These are phyloP conservation scores for Lepus europaeus DNA, from an alignment of 2,113 vertebrate species.

Conservation along the genomic window DNA sequence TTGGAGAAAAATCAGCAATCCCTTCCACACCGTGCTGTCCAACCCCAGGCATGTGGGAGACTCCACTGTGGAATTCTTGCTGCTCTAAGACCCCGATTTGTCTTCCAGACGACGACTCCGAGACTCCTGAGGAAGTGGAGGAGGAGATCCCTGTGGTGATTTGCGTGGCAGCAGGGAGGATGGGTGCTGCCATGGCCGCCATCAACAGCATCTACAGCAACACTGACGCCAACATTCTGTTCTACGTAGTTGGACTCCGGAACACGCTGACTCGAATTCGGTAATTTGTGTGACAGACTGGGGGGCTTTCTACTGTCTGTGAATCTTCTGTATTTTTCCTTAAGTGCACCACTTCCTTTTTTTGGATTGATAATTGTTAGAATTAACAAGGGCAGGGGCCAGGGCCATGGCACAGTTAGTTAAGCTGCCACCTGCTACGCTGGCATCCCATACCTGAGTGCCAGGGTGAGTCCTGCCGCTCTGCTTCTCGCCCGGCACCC, in stretches of 20 bases:
- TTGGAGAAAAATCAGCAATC: not conserved
- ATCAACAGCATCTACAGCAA: conserved; percentile 97
- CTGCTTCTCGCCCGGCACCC: too few species aligned
- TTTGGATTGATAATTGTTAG: not conserved
- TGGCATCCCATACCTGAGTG: too few species aligned
- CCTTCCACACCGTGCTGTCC: not conserved
- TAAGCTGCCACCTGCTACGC: too few species aligned
- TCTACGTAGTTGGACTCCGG: conserved; percentile 95
- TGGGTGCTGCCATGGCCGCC: conserved; percentile 94
- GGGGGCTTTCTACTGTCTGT: not conserved
- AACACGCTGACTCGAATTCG: conserved; percentile 91
- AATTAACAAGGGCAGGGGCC: not conserved
- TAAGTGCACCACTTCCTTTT: not conserved
- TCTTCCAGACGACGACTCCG: conserved; percentile 83
- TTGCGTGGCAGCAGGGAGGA: conserved; percentile 93
- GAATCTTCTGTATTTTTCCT: not conserved
- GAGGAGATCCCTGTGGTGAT: conserved; percentile 94
- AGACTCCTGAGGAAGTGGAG: conserved; percentile 81
- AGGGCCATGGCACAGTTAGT: too few species aligned
- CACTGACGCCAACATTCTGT: conserved; percentile 92
- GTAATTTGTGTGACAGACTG: conserved; percentile 79
- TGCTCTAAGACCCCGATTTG: conserved; percentile 33
- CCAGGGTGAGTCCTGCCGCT: too few species aligned
- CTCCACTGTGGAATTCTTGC: not conserved
- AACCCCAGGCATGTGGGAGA: not conserved